phyloP scores from a whole-genome alignment of 2,797 vertebrate species.

The Pipistrellus kuhlii region DNA sequence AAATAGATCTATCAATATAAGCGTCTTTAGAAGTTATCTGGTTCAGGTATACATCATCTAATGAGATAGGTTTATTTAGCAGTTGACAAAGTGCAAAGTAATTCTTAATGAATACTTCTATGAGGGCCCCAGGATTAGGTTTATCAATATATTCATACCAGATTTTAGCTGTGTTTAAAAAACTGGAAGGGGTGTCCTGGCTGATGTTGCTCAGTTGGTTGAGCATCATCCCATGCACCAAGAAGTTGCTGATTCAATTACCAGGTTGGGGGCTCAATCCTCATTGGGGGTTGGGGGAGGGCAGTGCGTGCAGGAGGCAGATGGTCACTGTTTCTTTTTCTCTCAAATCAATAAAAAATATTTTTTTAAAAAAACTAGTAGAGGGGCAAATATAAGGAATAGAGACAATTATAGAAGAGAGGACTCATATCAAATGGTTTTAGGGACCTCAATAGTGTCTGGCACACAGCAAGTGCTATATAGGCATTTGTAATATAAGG shows the following conservation, averaged over 20 bases:
- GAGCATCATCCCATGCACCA: no score
- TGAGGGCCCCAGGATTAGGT: neutral
- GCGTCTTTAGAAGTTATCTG: neutral
- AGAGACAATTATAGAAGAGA: neutral
- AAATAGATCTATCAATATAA: neutral
- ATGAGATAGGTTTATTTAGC: neutral
- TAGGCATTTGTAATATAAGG: neutral
- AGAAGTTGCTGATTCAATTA: no score
- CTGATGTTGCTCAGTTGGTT: no score
- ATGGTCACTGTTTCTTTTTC: no score
- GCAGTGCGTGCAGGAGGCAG: no score
- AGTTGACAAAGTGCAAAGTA: neutral
- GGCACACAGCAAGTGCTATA: neutral
- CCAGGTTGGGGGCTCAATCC: no score
- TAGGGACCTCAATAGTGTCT: neutral
- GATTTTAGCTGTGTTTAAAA: neutral
- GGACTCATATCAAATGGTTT: neutral
- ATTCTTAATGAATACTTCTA: constrained; percentile 15
- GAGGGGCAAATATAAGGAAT: neutral
- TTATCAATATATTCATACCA: neutral
- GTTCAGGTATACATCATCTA: neutral
- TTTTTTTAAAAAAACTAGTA: neutral
- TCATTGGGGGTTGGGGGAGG: no score
- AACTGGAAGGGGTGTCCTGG: neutral
- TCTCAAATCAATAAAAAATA: no score